Base-by-base conservation (phyloP, 2,113 vertebrate genomes). In the Saguinus midas region DNA sequence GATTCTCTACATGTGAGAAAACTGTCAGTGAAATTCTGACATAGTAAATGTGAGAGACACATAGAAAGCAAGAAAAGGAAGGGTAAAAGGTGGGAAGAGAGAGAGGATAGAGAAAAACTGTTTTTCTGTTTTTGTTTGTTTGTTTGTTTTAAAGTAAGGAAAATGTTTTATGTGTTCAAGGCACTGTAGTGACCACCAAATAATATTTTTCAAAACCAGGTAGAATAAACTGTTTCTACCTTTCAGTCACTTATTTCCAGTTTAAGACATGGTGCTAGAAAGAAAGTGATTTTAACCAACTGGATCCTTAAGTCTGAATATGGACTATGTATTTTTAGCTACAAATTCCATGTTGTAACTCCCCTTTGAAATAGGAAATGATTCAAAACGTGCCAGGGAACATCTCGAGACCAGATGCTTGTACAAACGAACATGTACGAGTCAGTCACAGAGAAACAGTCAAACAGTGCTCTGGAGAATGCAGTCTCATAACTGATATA, bases 311-410 rank as follows among this genome's bases (percentile, higher is more conserved):
- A 16, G 58, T 80, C 17, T 52, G 61, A 96, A 97, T 93, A 95
- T 3, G 32, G 37, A 17, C 35, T 92, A 35, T 18, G 14, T 35
- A 81, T 48, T 87, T 25, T 50, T 50, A 80, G 91, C 45, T 85
- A 12, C 37, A 64, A 18, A 94, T 94, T 97, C 80, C 84, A 88
- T 57, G 93, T 85, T 78, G 21, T 76, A 84, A 97, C 66, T 96
- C 57, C 35, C 70, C 95, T 73, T 91, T 90, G 68, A 94, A 95
- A 87, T 0, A 82, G 11, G 0, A 80, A 48, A 68, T 95, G 79
- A 85, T 61, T 92, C 88, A 55, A 86, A 93, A 96, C 40, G 27
- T 95, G 45, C 88, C 80, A 87, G 87, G 84, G 66, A 66, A 88
- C 48, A 73, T 70, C 94, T 92, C 55, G 12, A 91, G 45, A 81